Evolutionary conservation across 2,797 vertebrate species (phyloP).

Genomic region (Pipistrellus pipistrellus): DNA sequence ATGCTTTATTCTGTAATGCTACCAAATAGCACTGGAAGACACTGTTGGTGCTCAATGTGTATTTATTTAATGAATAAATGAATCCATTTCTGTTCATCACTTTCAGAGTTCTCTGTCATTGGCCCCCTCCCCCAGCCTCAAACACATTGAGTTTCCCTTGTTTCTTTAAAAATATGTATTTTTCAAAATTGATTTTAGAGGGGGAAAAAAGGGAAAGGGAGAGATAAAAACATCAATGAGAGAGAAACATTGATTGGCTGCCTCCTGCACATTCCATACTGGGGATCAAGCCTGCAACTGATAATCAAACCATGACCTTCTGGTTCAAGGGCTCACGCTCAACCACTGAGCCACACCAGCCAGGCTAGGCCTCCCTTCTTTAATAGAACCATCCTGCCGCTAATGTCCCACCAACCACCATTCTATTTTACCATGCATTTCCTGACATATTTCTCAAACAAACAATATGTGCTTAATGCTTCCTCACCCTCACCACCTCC

Average conservation of each 20-base stretch:
- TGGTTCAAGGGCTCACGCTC: too few relatives aligned
- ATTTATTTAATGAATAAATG: slow-evolving; percentile 58
- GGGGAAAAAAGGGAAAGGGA: too few relatives aligned
- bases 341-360: too few relatives aligned
- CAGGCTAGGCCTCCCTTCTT: slow-evolving; percentile 43
- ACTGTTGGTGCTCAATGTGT: not conserved
- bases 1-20: slow-evolving; percentile 62
- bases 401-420: slow-evolving; percentile 38
- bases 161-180: too few relatives aligned
- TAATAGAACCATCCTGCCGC: slow-evolving; percentile 69
- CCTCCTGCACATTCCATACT: too few relatives aligned
- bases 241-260: too few relatives aligned
- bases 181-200: too few relatives aligned
- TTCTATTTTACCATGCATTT: slow-evolving; percentile 72
- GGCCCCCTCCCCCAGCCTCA: not conserved
- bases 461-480: slow-evolving; percentile 70
- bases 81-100: slow-evolving; percentile 60
- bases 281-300: too few relatives aligned
- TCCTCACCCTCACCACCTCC: slow-evolving; percentile 68
- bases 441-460: slow-evolving; percentile 75
- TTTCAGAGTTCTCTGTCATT: slow-evolving; percentile 48
- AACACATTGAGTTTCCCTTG: not conserved
- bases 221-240: too few relatives aligned
- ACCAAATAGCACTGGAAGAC: slow-evolving; percentile 36
- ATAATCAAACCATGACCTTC: too few relatives aligned